Conservation (phyloP, 2,113 vertebrate species). For the Erythrolamprus reginae region DNA sequence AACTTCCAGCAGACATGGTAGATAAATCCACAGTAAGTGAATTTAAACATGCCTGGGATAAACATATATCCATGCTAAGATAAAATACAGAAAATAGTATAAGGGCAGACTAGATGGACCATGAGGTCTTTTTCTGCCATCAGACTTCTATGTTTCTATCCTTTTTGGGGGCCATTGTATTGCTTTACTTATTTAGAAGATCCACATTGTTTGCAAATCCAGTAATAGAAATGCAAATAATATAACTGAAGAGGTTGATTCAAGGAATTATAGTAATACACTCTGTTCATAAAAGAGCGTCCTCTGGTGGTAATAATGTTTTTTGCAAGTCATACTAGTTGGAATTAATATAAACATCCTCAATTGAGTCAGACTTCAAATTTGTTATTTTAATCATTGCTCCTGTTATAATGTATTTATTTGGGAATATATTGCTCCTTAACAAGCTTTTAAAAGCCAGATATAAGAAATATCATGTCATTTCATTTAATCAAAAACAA, state of each 20-base stretch:
- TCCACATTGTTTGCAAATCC: neutral
- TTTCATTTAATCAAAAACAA: neutral
- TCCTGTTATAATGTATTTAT: neutral
- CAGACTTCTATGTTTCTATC: too few species aligned
- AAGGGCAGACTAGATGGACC: too few species aligned
- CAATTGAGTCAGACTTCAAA: neutral
- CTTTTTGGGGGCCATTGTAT: neutral
- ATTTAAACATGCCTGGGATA: too few species aligned
- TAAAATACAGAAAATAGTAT: too few species aligned
- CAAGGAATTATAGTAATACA: neutral
- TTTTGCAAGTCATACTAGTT: neutral
- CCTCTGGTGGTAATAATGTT: neutral
- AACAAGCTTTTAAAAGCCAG: neutral
- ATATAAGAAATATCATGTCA: neutral
- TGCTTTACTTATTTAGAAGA: neutral
- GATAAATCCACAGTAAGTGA: too few species aligned
- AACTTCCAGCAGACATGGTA: too few species aligned
- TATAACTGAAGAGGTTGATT: neutral
- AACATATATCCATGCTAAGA: too few species aligned
- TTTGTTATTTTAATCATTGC: neutral
- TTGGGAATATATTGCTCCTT: neutral
- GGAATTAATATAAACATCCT: neutral
- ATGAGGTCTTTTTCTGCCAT: too few species aligned
- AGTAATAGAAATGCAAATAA: neutral
- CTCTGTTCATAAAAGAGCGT: neutral